Evolutionary conservation across 2,888 invertebrate species (phyloP).

Genomic region (Pristionchus japonicus): DNA sequence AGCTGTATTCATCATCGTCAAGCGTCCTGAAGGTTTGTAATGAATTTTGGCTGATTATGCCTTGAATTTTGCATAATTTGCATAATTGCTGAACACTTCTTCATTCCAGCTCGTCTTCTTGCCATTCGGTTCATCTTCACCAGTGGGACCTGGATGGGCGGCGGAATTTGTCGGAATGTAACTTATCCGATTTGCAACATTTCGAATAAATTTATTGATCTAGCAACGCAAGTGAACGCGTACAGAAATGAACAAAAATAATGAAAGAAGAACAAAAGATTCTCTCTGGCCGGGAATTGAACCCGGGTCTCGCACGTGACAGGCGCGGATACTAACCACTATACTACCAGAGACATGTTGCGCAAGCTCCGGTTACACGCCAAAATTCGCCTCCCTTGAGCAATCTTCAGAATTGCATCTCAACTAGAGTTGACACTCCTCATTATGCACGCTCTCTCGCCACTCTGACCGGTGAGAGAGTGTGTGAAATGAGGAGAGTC

Average conservation of each 20-base stretch:
- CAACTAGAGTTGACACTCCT: too few relatives aligned
- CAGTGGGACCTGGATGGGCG: background rate
- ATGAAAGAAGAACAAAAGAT: too few relatives aligned
- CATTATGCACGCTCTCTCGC: too few relatives aligned
- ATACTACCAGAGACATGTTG: too few relatives aligned
- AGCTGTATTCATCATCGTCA: background rate
- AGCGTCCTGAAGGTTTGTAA: background rate
- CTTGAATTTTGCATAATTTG: too few relatives aligned
- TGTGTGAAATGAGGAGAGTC: too few relatives aligned
- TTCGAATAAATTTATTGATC: too few relatives aligned
- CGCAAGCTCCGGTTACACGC: background rate
- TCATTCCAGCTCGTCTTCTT: background rate
- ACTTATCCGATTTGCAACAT: too few relatives aligned
- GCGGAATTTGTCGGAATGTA: background rate
- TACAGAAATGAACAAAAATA: too few relatives aligned
- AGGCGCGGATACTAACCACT: slow-evolving; percentile 79
- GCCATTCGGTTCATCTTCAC: background rate
- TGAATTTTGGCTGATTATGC: background rate
- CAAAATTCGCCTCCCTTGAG: background rate
- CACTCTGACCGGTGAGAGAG: too few relatives aligned
- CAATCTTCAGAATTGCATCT: too few relatives aligned
- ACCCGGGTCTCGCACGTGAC: slow-evolving; percentile 79
- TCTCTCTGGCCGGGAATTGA: slow-evolving; percentile 79
- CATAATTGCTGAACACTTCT: background rate
- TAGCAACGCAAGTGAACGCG: too few relatives aligned